phyloP scores from a whole-genome alignment of 2,888 invertebrate genomes.

The Scaptomyza flava region DNA sequence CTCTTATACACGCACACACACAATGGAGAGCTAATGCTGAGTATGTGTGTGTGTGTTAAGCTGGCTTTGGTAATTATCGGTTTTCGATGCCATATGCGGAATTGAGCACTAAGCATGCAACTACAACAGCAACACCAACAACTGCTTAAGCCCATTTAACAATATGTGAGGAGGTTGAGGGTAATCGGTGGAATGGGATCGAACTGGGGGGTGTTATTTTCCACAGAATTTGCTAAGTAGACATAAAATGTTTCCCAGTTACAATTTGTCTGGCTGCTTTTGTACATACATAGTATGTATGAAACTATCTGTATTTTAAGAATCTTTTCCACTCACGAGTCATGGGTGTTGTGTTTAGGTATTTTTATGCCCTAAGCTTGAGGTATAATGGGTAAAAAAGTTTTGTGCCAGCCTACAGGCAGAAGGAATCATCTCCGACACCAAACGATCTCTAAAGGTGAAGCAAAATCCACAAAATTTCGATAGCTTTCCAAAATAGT shows the following conservation, averaged over 20 bases:
- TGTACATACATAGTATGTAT: background rate
- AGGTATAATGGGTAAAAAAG: too few relatives aligned
- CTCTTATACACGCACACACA: slow-evolving; percentile 13
- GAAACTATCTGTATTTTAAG: slow-evolving; percentile 26
- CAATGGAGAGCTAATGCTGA: slow-evolving; percentile 37
- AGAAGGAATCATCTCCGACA: background rate
- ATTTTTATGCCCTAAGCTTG: background rate
- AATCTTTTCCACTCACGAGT: slow-evolving; percentile 54
- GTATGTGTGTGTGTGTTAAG: slow-evolving; percentile 20
- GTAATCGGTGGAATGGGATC: background rate
- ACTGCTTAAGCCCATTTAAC: slow-evolving; percentile 47
- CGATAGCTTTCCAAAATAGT: background rate
- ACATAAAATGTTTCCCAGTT: slow-evolving; percentile 55
- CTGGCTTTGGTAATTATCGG: slow-evolving; percentile 77
- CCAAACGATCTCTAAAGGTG: background rate
- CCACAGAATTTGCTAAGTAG: slow-evolving; percentile 72
- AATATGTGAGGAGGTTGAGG: background rate
- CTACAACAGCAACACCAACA: slow-evolving; percentile 34
- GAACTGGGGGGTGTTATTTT: slow-evolving; percentile 55
- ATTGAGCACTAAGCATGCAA: slow-evolving; percentile 56
- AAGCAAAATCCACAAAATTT: background rate
- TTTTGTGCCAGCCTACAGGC: background rate
- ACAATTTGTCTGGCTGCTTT: slow-evolving; percentile 18
- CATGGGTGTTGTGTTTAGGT: slow-evolving; percentile 17
- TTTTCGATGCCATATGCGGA: slow-evolving; percentile 80